Conservation (phyloP, 2,888 invertebrate genomes). For the Scelioninae gen. 1 region DNA sequence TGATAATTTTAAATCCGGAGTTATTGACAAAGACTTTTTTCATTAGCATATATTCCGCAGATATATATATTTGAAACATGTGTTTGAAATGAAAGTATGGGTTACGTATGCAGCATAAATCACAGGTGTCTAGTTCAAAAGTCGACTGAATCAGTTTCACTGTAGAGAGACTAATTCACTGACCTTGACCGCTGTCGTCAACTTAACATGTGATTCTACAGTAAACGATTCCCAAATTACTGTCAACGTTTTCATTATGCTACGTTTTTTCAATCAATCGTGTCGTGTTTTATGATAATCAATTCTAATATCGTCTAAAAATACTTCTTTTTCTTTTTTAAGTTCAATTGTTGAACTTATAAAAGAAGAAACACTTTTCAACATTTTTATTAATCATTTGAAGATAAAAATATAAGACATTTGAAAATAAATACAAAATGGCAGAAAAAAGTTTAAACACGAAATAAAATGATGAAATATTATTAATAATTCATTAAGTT, state of each 20-base stretch:
- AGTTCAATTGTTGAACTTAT: no score
- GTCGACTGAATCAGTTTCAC: conserved; percentile 45
- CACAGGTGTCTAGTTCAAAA: conserved; percentile 53
- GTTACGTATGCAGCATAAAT: conserved; percentile 42
- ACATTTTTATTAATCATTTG: no score
- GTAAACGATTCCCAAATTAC: conserved; percentile 19
- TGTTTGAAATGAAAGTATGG: conserved; percentile 19
- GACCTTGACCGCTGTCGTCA: conserved; percentile 43
- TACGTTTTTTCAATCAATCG: no score
- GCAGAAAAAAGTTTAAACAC: no score
- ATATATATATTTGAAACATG: conserved; percentile 32
- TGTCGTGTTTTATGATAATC: conserved; percentile 17
- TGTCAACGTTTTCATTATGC: conserved; percentile 5
- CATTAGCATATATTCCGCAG: conserved; percentile 41
- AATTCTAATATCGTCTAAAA: neutral
- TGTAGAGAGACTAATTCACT: conserved; percentile 35
- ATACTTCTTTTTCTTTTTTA: no score
- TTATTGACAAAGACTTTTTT: conserved; percentile 38
- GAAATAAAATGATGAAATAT: no score
- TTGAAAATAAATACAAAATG: no score
- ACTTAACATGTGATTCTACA: conserved; percentile 9
- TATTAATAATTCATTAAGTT: neutral
- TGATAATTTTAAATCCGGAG: conserved; percentile 3
- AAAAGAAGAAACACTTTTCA: no score
- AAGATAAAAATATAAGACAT: no score